phyloP scores from a whole-genome alignment of 1,140 invertebrate genomes.

The Drosophila fuyamai region DNA sequence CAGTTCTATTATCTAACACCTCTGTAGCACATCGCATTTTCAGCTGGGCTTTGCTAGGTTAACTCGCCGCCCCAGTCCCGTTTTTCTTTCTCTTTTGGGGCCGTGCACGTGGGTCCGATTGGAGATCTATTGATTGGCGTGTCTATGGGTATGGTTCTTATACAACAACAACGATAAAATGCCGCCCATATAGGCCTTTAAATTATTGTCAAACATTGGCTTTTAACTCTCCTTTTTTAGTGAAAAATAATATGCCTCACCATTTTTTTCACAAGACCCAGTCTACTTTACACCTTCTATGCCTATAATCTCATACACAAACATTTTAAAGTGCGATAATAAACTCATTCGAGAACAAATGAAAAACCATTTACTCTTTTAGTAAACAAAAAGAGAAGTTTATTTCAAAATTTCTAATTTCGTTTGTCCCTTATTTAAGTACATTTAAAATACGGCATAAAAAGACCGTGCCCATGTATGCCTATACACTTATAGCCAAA shows the following conservation, averaged over 20 bases:
- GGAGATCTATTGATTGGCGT: slow-evolving; percentile 34
- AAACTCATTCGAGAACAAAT: background rate
- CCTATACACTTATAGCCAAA: background rate
- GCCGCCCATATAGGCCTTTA: background rate
- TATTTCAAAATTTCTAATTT: background rate
- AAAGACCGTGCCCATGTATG: slow-evolving; percentile 2
- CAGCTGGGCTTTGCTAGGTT: slow-evolving; percentile 41
- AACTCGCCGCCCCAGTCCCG: slow-evolving; percentile 4
- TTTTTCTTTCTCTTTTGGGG: slow-evolving; percentile 1
- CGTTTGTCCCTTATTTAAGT: slow-evolving; percentile 3
- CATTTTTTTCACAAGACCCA: background rate
- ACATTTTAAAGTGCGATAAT: background rate
- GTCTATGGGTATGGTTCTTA: slow-evolving; percentile 11
- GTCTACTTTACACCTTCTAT: background rate
- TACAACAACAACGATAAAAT: slow-evolving; percentile 3
- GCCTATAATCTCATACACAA: background rate
- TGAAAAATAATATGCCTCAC: no score
- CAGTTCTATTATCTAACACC: slow-evolving; percentile 44
- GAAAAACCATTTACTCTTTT: no score
- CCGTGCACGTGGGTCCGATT: slow-evolving; percentile 26
- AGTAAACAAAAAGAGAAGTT: background rate
- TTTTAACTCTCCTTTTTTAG: background rate
- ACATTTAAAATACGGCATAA: background rate
- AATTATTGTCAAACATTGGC: background rate
- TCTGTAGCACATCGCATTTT: slow-evolving; percentile 4